Conservation (phyloP, 1,140 invertebrate species). For the Eueides isabella region DNA sequence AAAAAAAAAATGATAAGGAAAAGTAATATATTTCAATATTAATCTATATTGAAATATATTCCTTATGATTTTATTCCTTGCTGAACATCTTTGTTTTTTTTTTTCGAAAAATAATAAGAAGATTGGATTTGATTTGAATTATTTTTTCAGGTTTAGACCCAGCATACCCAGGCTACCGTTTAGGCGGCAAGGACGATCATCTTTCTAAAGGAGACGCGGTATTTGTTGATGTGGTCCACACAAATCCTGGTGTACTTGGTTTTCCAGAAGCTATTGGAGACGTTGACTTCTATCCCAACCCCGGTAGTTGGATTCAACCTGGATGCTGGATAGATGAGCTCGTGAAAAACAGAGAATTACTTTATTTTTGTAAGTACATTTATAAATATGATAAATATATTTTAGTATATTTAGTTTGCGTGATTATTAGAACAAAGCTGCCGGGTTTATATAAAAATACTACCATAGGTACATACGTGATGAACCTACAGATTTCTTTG, state of each 20-base stretch:
- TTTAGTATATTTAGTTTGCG: not conserved
- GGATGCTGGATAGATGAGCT: constrained; percentile 85
- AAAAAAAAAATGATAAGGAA: too few relatives aligned
- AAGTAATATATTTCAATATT: too few relatives aligned
- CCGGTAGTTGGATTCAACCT: constrained; percentile 89
- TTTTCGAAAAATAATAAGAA: too few relatives aligned
- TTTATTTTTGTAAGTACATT: constrained; percentile 69
- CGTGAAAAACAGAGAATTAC: constrained; percentile 76
- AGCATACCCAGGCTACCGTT: constrained; percentile 91
- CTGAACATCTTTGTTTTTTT: too few relatives aligned
- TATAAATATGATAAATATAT: not conserved
- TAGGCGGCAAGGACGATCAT: constrained; percentile 86
- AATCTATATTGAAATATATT: too few relatives aligned
- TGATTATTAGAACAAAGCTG: too few relatives aligned
- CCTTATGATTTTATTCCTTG: too few relatives aligned
- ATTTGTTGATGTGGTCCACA: constrained; percentile 97
- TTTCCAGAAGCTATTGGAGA: constrained; percentile 89
- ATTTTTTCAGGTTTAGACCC: constrained; percentile 88
- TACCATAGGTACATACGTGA: too few relatives aligned
- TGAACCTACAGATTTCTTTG: too few relatives aligned
- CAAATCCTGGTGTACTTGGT: constrained; percentile 91
- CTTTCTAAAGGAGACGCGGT: constrained; percentile 89
- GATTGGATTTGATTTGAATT: too few relatives aligned
- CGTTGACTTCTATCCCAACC: constrained; percentile 94
- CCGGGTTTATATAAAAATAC: too few relatives aligned